phyloP scores from a whole-genome alignment of 2,888 invertebrate species.

The Ctenicera cuprea region DNA sequence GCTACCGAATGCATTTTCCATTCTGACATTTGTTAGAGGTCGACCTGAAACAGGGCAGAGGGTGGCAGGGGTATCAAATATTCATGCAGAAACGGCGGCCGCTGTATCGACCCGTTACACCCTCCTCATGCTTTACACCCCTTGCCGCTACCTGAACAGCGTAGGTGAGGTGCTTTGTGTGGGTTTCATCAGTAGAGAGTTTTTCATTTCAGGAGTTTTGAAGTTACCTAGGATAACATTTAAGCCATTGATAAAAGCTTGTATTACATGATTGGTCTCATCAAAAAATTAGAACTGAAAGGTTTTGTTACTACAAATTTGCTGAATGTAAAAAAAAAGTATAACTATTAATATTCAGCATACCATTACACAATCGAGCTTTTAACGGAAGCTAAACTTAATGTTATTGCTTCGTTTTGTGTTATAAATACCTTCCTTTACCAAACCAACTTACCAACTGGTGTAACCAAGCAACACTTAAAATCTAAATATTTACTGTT shows the following conservation, averaged over 20 bases:
- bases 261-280: no score
- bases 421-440: no score
- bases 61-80: slow-evolving; percentile 68
- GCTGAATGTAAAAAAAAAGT: no score
- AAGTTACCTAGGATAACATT: slow-evolving; percentile 43
- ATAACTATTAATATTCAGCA: no score
- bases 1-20: slow-evolving; percentile 45
- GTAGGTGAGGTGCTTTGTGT: slow-evolving; percentile 50
- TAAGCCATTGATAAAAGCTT: slow-evolving; percentile 7
- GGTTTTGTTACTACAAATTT: no score
- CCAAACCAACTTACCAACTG: no score
- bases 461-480: no score
- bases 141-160: slow-evolving; percentile 52
- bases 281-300: no score
- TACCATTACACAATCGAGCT: no score
- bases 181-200: slow-evolving; percentile 28
- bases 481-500: no score
- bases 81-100: slow-evolving; percentile 68
- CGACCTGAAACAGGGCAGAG: slow-evolving; percentile 53
- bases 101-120: slow-evolving; percentile 67
- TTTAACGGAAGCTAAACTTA: no score
- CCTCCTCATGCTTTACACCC: slow-evolving; percentile 52
- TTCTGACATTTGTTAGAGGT: slow-evolving; percentile 57
- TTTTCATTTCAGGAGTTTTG: slow-evolving; percentile 19
- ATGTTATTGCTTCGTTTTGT: no score